These are phyloP conservation scores for Andrena bicolor DNA, from an alignment of 2,888 invertebrate species.

Conservation along the genomic window DNA sequence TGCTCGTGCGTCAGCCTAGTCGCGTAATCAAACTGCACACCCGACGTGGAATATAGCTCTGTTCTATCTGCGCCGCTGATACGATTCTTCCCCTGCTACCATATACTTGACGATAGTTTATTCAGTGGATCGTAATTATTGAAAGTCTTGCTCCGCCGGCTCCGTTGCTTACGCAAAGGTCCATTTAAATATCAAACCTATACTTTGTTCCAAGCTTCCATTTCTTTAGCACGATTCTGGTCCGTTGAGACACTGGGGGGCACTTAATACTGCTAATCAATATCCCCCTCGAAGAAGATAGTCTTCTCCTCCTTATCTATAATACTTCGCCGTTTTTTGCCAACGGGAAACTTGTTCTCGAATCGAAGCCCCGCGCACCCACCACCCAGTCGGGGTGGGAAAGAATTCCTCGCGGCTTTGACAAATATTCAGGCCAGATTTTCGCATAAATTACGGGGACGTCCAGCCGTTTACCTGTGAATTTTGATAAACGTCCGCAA, in stretches of 20 bases:
- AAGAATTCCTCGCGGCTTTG: slow-evolving; percentile 5
- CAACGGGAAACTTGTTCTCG: neutral
- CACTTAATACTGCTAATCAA: neutral
- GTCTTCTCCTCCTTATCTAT: neutral
- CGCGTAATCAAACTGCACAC: slow-evolving; percentile 1
- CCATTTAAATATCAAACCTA: neutral
- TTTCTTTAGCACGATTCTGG: neutral
- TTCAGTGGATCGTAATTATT: slow-evolving; percentile 9
- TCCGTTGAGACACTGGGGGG: neutral
- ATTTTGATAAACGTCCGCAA: slow-evolving; percentile 36
- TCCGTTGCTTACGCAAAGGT: too few relatives aligned
- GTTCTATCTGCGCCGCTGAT: neutral
- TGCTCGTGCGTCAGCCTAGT: slow-evolving; percentile 22
- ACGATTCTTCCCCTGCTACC: neutral
- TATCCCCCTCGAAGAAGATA: neutral
- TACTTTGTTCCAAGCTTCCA: neutral
- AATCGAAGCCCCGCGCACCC: neutral
- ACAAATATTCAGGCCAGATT: slow-evolving; percentile 26
- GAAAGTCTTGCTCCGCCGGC: neutral
- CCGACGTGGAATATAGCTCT: slow-evolving; percentile 15
- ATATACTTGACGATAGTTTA: slow-evolving; percentile 34
- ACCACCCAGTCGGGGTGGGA: neutral
- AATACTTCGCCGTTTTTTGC: neutral
- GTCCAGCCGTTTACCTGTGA: slow-evolving; percentile 32
- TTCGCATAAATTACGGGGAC: slow-evolving; percentile 17